Evolutionary conservation across 1,140 invertebrate species (phyloP), one percentile per base, ranked within the genome.

Genomic region (Cyphomyrmex costatus): DNA sequence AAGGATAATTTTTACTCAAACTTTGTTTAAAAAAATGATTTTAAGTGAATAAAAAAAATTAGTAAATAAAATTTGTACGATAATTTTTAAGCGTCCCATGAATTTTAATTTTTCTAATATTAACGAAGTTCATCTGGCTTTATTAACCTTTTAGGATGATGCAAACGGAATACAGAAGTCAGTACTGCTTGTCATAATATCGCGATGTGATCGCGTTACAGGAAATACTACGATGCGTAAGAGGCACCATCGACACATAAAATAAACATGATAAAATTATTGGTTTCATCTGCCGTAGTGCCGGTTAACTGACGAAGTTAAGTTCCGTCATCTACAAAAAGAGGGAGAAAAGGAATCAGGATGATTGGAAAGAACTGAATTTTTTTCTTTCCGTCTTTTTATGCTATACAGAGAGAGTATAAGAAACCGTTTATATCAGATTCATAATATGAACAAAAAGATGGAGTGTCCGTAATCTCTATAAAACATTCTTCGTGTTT

Each of bases 221-320:
- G 51, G 73, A 86, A 76, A 60, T 46, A 90, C 71, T 56, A 53
- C 71, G 88, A 90, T 88, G 49, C 80, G 46, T 53, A 74, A 82
- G 88, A 90, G 82, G 56, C 76, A 60, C 36, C 68, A 36, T 63
- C 68, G 89, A 88, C 86, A 80, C 56, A 87, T 87, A 85, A 91
- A 83, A 84, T 91, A 89, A 91, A 87, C 68, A 87, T 70, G 66
- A 61, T 36, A 63, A 82, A 87, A 87, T 91, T 86, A 65, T 60
- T 63, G 56, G 53, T 65, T 66, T 49, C 66, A 1, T 16, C 46
- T 24, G 7, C 36, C 33, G 3, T 19, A 56, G 60, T 24, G 56
- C 36, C 30, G 27, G 16, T 65, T 21, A 51, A n/a, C 12, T 30
- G 33, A 49, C 51, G 10, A 36, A 8, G 19, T 21, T n/a, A 42